These are phyloP conservation scores for Ennomos erosarius DNA, from an alignment of 2,888 invertebrate genomes.

Conservation along the genomic window DNA sequence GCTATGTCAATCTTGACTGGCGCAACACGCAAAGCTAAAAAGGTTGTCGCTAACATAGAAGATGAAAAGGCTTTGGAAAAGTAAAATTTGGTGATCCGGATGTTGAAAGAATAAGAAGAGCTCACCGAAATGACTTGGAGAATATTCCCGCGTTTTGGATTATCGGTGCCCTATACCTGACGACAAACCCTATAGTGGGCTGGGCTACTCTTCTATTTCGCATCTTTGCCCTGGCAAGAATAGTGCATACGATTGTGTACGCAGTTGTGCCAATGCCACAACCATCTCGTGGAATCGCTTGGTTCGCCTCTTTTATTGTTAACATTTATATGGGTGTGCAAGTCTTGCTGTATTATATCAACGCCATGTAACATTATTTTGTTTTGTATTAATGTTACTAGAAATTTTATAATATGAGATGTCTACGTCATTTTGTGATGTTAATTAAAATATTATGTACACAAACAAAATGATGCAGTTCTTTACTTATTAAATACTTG, in stretches of 20 bases:
- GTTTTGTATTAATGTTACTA: no score
- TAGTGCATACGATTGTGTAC: slow-evolving; percentile 87
- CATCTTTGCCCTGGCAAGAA: slow-evolving; percentile 79
- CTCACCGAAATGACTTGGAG: slow-evolving; percentile 89
- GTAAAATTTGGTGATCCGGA: slow-evolving; percentile 67
- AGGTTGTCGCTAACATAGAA: slow-evolving; percentile 68
- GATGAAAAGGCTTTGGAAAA: slow-evolving; percentile 57
- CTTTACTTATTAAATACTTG: no score
- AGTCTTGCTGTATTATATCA: slow-evolving; percentile 54
- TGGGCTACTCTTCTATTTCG: slow-evolving; percentile 64
- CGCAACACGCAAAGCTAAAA: slow-evolving; percentile 52
- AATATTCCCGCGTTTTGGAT: slow-evolving; percentile 88
- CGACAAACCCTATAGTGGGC: slow-evolving; percentile 77
- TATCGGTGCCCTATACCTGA: slow-evolving; percentile 83
- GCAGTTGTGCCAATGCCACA: slow-evolving; percentile 86
- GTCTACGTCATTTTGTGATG: no score
- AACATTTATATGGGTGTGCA: slow-evolving; percentile 65
- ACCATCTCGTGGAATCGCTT: slow-evolving; percentile 71
- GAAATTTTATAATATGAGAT: neutral
- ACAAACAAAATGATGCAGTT: no score
- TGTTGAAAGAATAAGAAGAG: slow-evolving; percentile 77
- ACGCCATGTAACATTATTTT: slow-evolving; percentile 44
- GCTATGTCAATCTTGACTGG: slow-evolving; percentile 54
- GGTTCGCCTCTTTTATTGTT: slow-evolving; percentile 56
- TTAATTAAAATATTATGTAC: no score